These are phyloP conservation scores for Taurulus bubalis DNA, from an alignment of 2,113 vertebrate species.

Conservation along the genomic window DNA sequence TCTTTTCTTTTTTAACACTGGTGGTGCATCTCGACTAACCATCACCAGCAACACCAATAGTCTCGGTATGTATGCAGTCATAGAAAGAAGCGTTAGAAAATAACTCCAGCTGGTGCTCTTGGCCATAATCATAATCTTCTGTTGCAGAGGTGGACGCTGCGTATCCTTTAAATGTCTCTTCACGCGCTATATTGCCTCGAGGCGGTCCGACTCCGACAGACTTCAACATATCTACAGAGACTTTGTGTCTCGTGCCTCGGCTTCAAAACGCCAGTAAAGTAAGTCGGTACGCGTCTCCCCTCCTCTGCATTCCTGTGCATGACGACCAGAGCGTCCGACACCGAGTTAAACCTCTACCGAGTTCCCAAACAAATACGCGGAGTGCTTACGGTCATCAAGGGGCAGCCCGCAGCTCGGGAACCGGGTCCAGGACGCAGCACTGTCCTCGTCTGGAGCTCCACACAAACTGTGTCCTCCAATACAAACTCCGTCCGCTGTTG, in stretches of 20 bases:
- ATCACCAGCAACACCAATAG: not conserved
- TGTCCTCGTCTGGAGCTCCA: conserved; percentile 53
- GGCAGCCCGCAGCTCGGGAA: conserved; percentile 34
- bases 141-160: not conserved
- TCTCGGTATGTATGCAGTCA: not conserved
- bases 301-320: not conserved
- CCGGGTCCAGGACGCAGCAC: conserved; percentile 53
- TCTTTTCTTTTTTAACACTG: not conserved
- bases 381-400: conserved; percentile 59
- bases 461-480: conserved; percentile 27
- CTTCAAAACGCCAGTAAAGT: not conserved
- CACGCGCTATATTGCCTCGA: not conserved
- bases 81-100: not conserved
- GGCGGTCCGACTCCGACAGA: not conserved
- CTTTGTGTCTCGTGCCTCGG: not conserved
- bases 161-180: not conserved
- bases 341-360: not conserved
- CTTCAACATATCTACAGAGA: not conserved
- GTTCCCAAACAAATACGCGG: conserved; percentile 30
- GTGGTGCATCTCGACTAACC: conserved; percentile 3
- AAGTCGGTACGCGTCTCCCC: not conserved
- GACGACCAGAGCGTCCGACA: not conserved
- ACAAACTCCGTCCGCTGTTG: conserved; percentile 26
- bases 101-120: conserved; percentile 18
- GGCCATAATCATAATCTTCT: not conserved